Base-by-base conservation (phyloP, 1,140 invertebrate species). In the Macrosteles quadrilineatus region DNA sequence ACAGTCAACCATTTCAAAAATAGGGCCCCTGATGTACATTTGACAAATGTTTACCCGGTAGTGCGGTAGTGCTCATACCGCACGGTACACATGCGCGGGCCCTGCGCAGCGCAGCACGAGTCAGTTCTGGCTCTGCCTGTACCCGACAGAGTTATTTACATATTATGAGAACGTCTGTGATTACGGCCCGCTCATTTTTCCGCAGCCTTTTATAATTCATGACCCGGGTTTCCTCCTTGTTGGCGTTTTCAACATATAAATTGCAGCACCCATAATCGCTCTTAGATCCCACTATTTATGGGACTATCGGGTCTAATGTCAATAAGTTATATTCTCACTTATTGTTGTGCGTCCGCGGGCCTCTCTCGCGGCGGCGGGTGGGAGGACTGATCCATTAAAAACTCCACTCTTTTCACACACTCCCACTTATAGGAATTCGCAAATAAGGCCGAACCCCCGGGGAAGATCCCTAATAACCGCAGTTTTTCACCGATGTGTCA, bases 261-360 rank as follows among this genome's bases (percentile, higher is more conserved):
- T 66, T 43, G 63, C 40, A 59, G 23, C 23, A 25, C 25, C 55
- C 21, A 59, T 59, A 59, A 59, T 59, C 55, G 55, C 55, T 59
- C 55, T 59, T 59, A 59, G 55, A 43, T 66, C 25, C 62, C 63
- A 43, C 63, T 66, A 66, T 66, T 66, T 66, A 66, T 66, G 63
- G 63, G 9, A 43, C 40, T 36, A 63, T 63, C 59, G 31, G 31
- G 19, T 36, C 2, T 43, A 43, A 43, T 66, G 63, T 66, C 63
- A 66, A 66, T 66, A 66, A 40, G n/a, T 66, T 66, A 66, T 66
- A 27, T 66, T 66, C 63, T 40, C 63, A 66, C 63, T 66, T 66
- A 43, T 66, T 66, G 40, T 43, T 32, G 21, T 25, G 21, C 4
- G 21, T 14, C 27, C 55, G 55, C 6, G 55, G 55, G 55, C 55